Evolutionary conservation across 2,797 vertebrate species (phyloP).

Genomic region (Micropoecilia bifurca): DNA sequence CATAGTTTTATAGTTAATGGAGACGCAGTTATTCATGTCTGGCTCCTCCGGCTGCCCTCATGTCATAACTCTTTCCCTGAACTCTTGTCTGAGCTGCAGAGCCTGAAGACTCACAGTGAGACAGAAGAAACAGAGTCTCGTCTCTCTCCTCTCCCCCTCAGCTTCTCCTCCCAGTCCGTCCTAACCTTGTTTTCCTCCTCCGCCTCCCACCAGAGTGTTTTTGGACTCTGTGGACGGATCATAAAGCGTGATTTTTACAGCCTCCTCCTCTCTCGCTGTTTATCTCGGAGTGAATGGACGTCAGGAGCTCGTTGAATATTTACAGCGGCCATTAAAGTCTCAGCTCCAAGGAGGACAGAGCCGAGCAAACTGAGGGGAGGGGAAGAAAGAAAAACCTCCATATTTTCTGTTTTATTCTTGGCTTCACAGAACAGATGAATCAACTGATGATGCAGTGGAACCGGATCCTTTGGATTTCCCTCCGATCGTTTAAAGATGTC

Average conservation of each 20-base stretch:
- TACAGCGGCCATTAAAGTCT: conserved; percentile 36
- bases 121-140: neutral
- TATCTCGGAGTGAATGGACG: conserved; percentile 40
- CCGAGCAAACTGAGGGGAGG: neutral
- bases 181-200: neutral
- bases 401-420: neutral
- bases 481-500: neutral
- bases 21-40: no score
- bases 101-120: neutral
- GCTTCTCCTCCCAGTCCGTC: neutral
- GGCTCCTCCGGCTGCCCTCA: no score
- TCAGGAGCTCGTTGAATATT: conserved; percentile 45
- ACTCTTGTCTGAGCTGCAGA: neutral
- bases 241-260: neutral
- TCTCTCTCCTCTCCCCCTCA: neutral
- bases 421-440: neutral
- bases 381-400: neutral
- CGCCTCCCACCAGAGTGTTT: neutral
- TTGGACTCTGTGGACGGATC: neutral
- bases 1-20: no score
- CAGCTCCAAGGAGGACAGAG: neutral
- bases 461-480: neutral
- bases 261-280: conserved; percentile 15
- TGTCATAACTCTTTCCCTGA: neutral
- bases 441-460: neutral